Conservation (phyloP, 2,888 invertebrate genomes). For the Aspidiotus destructor region DNA sequence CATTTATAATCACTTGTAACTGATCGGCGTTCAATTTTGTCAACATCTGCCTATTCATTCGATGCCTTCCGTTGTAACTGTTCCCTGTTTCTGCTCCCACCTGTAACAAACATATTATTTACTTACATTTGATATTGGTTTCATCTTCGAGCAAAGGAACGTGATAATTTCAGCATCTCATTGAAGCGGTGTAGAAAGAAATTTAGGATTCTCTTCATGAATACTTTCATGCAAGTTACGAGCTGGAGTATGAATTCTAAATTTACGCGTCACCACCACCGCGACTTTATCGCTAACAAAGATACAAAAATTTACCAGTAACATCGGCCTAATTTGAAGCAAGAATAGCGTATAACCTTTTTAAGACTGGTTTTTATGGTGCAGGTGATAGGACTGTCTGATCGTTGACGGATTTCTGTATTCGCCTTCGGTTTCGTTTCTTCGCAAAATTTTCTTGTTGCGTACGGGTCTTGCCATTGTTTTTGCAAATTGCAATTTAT, state of each 20-base stretch:
- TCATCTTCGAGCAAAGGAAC: not conserved
- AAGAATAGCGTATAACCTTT: slow-evolving; percentile 27
- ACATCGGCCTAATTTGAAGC: slow-evolving; percentile 19
- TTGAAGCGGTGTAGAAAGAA: too few relatives aligned
- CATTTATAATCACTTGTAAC: slow-evolving; percentile 87
- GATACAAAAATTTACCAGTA: slow-evolving; percentile 11
- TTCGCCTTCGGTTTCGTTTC: slow-evolving; percentile 25
- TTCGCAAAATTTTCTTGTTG: slow-evolving; percentile 29
- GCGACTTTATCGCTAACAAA: not conserved
- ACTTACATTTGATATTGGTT: not conserved
- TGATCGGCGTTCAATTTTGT: slow-evolving; percentile 91
- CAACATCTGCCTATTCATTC: slow-evolving; percentile 72
- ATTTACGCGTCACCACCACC: not conserved
- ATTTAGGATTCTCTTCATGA: too few relatives aligned
- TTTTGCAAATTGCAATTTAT: not conserved
- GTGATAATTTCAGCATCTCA: too few relatives aligned
- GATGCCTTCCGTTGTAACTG: slow-evolving; percentile 59
- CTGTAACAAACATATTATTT: slow-evolving; percentile 41
- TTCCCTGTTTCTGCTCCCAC: slow-evolving; percentile 72
- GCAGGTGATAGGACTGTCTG: slow-evolving; percentile 32
- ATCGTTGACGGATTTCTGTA: slow-evolving; percentile 16
- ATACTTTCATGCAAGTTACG: too few relatives aligned
- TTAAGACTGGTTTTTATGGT: slow-evolving; percentile 31
- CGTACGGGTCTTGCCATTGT: slow-evolving; percentile 25
- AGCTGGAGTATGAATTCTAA: too few relatives aligned